Evolutionary conservation across 2,888 invertebrate genomes (phyloP), one percentile per base, ranked within the genome.

Genomic region (Calephelis perditalis): DNA sequence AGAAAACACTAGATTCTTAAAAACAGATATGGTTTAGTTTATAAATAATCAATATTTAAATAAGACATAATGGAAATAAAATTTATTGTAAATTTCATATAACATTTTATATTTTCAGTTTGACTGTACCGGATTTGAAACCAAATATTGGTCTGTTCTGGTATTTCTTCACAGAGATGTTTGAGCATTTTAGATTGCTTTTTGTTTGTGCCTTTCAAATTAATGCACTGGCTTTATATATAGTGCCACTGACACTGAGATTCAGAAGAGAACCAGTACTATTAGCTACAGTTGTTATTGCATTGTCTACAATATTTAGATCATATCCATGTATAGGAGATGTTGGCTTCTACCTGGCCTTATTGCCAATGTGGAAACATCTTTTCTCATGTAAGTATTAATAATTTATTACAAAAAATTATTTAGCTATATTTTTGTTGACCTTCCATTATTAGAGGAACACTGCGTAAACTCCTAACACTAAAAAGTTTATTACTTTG

Each of bases 141-240:
- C 99, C 99, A 36, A 99, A 99, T 79, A 96, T 98, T 71, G 99
- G 99, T 0, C 90, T 99, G 2, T 99, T 99, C 84, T 99, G 99
- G 99, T 99, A 99, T 78, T 99, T 99, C 87, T 99, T 99, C 83
- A 99, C 98, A 0, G 99, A 99, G 92, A 98, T 99, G 97, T 99
- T 99, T 92, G 99, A 99, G 73, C 99, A 99, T 84, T 99, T 99
- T 77, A 94, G 98, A 58, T 92, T 95, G 65, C 93, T 99, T 73
- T 99, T 99, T 86, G 94, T 99, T 36, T 97, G 96, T 77, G 97
- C 98, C 68, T 99, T 99, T 82, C 99, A 99, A 92, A 95, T 99
- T 71, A 99, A 99, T 84, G 97, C 96, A 5, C 93, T 98, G 61
- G 92, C 98, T 52, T 90, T 99, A 57, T 99, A 99, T 82, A 92